phyloP scores from a whole-genome alignment of 2,113 vertebrate species.

The Callorhinus ursinus region DNA sequence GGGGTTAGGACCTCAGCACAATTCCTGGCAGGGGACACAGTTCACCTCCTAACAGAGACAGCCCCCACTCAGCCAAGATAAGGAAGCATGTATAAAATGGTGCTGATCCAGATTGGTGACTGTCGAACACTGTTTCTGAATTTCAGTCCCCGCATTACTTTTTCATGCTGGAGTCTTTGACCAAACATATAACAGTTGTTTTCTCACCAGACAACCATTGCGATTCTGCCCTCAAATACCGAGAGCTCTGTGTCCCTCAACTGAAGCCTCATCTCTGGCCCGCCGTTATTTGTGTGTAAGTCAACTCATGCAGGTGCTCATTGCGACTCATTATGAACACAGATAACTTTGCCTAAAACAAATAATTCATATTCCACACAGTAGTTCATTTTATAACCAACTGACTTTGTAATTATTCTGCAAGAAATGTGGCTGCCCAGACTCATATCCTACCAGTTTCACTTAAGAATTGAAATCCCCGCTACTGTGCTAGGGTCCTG shows the following conservation, averaged over 20 bases:
- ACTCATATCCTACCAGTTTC: neutral
- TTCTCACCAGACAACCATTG: fast-evolving
- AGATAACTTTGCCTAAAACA: neutral
- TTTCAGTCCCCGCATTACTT: neutral
- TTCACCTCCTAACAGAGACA: neutral
- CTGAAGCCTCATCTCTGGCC: neutral
- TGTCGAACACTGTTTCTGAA: neutral
- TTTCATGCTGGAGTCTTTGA: neutral
- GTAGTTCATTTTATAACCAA: neutral
- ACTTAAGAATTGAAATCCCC: neutral
- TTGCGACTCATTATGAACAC: neutral
- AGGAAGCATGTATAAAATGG: neutral
- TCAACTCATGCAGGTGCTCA: neutral
- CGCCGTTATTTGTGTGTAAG: neutral
- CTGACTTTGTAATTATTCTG: too few relatives aligned
- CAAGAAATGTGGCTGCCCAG: too few relatives aligned
- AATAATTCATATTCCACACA: neutral
- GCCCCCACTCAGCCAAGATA: neutral
- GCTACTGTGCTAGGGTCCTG: neutral
- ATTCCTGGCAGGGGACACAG: neutral
- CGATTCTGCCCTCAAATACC: neutral
- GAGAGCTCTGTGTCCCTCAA: neutral
- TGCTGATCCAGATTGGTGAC: neutral
- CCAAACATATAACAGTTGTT: neutral
- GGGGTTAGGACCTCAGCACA: neutral